phyloP scores from a whole-genome alignment of 2,888 invertebrate species.

The Rhamnusium bicolor region DNA sequence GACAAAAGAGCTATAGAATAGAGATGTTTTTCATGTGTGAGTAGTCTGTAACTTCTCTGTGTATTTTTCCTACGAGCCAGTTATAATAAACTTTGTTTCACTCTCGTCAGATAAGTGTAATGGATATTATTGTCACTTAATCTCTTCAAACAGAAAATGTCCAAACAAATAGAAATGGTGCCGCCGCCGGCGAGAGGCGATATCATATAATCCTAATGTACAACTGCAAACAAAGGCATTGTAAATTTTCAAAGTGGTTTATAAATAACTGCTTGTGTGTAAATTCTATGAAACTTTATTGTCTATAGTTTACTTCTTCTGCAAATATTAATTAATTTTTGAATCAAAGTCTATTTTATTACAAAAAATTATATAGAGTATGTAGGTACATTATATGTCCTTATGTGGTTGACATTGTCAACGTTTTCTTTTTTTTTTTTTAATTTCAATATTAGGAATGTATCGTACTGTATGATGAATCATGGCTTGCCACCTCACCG shows the following conservation, averaged over 20 bases:
- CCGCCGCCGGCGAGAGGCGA: slow-evolving; percentile 16
- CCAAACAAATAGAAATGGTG: slow-evolving; percentile 9
- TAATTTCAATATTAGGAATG: too few relatives aligned
- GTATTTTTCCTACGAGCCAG: neutral
- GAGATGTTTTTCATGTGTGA: too few relatives aligned
- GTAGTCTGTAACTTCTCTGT: too few relatives aligned
- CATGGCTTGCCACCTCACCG: too few relatives aligned
- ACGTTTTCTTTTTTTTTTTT: too few relatives aligned
- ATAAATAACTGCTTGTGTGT: neutral
- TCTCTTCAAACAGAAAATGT: slow-evolving; percentile 30
- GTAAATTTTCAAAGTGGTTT: slow-evolving; percentile 12
- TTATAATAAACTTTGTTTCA: neutral
- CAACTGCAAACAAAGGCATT: slow-evolving; percentile 15
- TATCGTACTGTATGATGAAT: too few relatives aligned
- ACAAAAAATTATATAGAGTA: too few relatives aligned
- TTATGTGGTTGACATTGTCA: too few relatives aligned
- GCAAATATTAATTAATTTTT: too few relatives aligned
- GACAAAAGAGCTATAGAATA: too few relatives aligned
- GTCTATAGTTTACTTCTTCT: neutral
- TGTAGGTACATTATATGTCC: too few relatives aligned
- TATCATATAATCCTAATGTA: slow-evolving; percentile 32
- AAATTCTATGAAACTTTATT: neutral
- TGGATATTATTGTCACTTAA: slow-evolving; percentile 4
- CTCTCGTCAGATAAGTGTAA: neutral
- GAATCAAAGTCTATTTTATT: too few relatives aligned